Evolutionary conservation across 2,113 vertebrate genomes (phyloP), one percentile per base, ranked within the genome.

Genomic region (Mastomys coucha): DNA sequence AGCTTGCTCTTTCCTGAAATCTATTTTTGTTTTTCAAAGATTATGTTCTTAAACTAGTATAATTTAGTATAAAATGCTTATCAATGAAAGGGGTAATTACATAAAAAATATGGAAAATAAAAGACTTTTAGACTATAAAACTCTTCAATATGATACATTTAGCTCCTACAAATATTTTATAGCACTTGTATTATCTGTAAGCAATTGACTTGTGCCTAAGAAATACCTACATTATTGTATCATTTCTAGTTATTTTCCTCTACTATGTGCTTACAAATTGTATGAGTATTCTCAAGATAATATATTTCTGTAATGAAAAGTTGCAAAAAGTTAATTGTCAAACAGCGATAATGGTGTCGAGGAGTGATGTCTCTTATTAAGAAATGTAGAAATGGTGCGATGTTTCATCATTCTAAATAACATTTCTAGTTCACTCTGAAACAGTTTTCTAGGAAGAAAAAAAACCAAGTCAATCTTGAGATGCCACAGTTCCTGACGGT

Each of bases 321-420:
- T 88, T 69, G 53, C 17, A 91, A 42, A 78, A 95, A 80, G 10
- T 7, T 93, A 82, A 84, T 88, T 86, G 14, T 65, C 39, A 82
- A 67, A 88, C 26, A 31, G 12, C 1, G 85, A 31, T 82, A 76
- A 60, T 67, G 6, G 28, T 91, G 22, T 65, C 60, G 89, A 82
- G 19, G 26, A 90, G 88, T 65, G 0, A 12, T 51, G 77, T 63
- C 36, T 51, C 51, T 67, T 80, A 91, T 70, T 88, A 94, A 11
- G 4, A 75, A 65, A 81, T 72, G 39, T 3, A 70, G 17, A 2
- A 65, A 81, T 85, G 2, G 11, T 53, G 5, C 77, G 77, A 42
- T 85, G 76, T 96, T 90, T 92, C 14, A 53, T 92, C 53, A 88
- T 88, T 65, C 91, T 78, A 95, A 93, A 80, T 96, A 92, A 93